Conservation (phyloP, 2,797 vertebrate genomes). For the Coccyzus lansbergi region DNA sequence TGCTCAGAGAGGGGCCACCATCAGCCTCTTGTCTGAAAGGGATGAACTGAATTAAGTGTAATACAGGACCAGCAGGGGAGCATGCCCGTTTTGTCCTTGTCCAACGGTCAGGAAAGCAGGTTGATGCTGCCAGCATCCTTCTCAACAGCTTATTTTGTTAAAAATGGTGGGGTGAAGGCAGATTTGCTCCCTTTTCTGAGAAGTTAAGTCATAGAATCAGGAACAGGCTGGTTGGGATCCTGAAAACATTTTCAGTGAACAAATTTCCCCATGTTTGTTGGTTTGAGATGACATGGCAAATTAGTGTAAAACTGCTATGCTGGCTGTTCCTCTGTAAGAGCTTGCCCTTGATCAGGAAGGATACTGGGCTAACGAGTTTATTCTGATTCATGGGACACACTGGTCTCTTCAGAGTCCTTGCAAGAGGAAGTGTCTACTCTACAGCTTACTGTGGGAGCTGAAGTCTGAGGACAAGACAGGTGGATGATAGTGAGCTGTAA, state of each 20-base stretch:
- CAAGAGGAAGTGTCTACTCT: not conserved
- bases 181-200: not conserved
- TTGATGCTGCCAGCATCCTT: not conserved
- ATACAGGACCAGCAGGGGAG: not conserved
- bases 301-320: not conserved
- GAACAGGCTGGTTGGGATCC: not conserved
- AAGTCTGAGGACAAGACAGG: not conserved
- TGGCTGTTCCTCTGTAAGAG: not conserved
- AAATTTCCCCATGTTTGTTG: not conserved
- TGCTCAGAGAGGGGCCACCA: not conserved
- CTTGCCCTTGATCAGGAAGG: not conserved
- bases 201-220: not conserved
- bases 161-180: not conserved
- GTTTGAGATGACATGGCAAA: not conserved
- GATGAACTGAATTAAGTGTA: not conserved
- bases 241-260: not conserved
- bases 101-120: not conserved
- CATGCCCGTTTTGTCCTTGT: not conserved
- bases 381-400: not conserved
- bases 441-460: not conserved
- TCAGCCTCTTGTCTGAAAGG: slow-evolving; percentile 6
- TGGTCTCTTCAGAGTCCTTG: not conserved
- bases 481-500: not conserved
- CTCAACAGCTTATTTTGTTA: not conserved
- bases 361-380: not conserved